These are phyloP conservation scores for Phalera bucephala DNA, from an alignment of 2,888 invertebrate species.

Conservation along the genomic window DNA sequence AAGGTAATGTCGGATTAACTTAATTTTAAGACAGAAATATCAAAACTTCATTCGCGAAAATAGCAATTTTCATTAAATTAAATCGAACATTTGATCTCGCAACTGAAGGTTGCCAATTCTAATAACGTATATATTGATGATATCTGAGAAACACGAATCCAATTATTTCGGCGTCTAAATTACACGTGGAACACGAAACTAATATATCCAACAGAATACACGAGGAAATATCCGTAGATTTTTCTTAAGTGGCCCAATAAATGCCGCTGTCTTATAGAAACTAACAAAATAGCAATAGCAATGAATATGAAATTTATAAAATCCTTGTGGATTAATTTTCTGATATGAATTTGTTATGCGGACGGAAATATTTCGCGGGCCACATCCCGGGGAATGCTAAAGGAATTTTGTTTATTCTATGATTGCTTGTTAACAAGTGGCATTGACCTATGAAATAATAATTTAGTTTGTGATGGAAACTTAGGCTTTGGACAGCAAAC, in stretches of 20 bases:
- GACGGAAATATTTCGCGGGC: conserved; percentile 17
- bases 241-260: conserved; percentile 30
- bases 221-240: conserved; percentile 22
- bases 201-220: conserved; percentile 33
- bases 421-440: conserved; percentile 12
- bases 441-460: conserved; percentile 5
- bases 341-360: conserved; percentile 30
- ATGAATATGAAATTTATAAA: conserved; percentile 36
- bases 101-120: no score
- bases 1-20: no score
- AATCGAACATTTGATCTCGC: no score
- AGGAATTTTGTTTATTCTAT: conserved; percentile 11
- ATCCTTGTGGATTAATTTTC: conserved; percentile 34
- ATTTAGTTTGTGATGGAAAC: neutral
- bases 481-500: no score
- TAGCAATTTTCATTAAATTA: no score
- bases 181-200: conserved; percentile 35
- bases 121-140: no score
- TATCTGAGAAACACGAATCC: conserved; percentile 8
- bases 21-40: no score
- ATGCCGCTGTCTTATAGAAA: conserved; percentile 15
- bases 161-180: conserved; percentile 34
- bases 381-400: conserved; percentile 10
- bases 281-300: conserved; percentile 12
- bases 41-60: no score